Base-by-base conservation (phyloP, 2,888 invertebrate genomes). In the Tinea semifulvella region DNA sequence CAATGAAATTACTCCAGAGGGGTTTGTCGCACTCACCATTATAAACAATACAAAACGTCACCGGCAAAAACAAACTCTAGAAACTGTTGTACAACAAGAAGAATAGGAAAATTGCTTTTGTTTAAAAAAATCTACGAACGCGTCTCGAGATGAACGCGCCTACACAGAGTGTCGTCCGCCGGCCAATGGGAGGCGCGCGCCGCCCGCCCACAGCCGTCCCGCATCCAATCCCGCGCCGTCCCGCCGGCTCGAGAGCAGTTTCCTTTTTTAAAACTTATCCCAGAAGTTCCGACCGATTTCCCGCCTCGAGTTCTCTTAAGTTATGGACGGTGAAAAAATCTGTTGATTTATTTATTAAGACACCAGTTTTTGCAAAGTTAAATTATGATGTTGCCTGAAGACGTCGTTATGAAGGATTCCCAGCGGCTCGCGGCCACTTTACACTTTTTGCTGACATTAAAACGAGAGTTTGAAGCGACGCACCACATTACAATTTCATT, bases 91-190 rank as follows among this genome's bases (percentile, higher is more conserved):
- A 59, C 74, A 80, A 79, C 75, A 79, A 77, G 76, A 79, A 80
- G 73, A 76, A 77, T 80, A 79, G 80, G 76, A 80, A 80, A 80
- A 79, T 80, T 77, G 71, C 74, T 76, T 76, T 77, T 74, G 75
- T 77, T 75, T 73, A 74, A 77, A 79, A 77, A 79, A 77, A 77
- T 74, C 74, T 77, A 76, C 74, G 77, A 75, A 73, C 67, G 67
- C 63, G 67, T 70, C 67, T 68, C 65, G 71, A 75, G 77, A 74
- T 69, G 77, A 68, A 61, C 69, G 73, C 74, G 73, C 68, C 68
- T 68, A 68, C 66, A 60, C 19, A 59, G 65, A 73, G 69, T 70
- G 63, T 57, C 56, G 62, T 58, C 13, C 17, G 56, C 55, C 58
- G 59, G 55, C 76, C 79, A 77, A 80, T 77, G 57, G 64, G 63